phyloP scores from a whole-genome alignment of 2,888 invertebrate species.

The Lottia gigantea region DNA sequence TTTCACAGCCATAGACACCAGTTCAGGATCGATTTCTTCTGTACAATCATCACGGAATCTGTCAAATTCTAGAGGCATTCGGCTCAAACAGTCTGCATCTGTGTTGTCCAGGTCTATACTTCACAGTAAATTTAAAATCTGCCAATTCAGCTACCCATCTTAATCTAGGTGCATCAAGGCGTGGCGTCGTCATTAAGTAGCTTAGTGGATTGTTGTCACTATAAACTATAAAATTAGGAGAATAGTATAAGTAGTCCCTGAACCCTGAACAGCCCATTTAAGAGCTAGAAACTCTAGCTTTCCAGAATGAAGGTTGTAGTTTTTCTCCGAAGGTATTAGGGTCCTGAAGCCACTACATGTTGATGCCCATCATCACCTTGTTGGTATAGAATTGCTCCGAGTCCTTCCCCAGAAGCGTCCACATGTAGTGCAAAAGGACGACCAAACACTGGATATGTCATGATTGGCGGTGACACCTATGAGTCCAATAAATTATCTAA shows the following conservation, averaged over 20 bases:
- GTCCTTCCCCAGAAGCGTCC: conserved; percentile 12
- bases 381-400: conserved; percentile 15
- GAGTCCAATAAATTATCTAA: not conserved
- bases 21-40: not conserved
- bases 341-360: conserved; percentile 9
- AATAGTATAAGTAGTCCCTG: conserved; percentile 17
- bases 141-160: not conserved
- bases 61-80: not conserved
- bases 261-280: conserved; percentile 11
- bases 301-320: conserved; percentile 14
- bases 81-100: conserved; percentile 27
- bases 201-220: not conserved
- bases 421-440: conserved; percentile 11
- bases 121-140: not conserved
- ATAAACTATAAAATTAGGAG: not conserved
- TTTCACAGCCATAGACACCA: not conserved
- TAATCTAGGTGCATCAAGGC: not conserved
- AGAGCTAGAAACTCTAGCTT: too few species aligned
- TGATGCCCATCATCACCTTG: not conserved
- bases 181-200: not conserved
- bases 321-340: conserved; percentile 11
- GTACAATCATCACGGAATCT: not conserved
- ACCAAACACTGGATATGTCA: conserved; percentile 12
- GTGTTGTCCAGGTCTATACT: conserved; percentile 23
- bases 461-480: not conserved